phyloP scores from a whole-genome alignment of 2,888 invertebrate species.

The Scaptomyza parva region DNA sequence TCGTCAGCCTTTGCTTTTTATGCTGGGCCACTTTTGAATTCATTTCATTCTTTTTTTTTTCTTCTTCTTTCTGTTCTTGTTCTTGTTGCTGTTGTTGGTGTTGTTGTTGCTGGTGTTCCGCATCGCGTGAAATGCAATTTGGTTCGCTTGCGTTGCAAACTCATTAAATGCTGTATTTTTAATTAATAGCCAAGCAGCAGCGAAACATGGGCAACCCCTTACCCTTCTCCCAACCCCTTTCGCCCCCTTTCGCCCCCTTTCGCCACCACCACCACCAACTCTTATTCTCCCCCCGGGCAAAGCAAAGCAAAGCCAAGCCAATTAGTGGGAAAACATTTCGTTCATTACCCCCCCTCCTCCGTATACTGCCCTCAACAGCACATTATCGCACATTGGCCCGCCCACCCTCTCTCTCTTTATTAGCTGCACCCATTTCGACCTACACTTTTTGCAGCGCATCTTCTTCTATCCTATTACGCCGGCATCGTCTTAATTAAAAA shows the following conservation, averaged over 20 bases:
- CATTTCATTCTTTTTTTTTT: too few relatives aligned
- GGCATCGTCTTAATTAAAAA: constrained; percentile 84
- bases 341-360: not conserved
- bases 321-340: constrained; percentile 77
- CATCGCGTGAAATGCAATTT: not conserved
- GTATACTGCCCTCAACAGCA: not conserved
- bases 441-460: constrained; percentile 81
- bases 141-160: constrained; percentile 8
- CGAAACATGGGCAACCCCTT: too few relatives aligned
- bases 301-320: constrained; percentile 61
- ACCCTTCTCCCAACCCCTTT: too few relatives aligned
- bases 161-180: constrained; percentile 54
- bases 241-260: not conserved
- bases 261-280: not conserved
- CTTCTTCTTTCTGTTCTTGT: not conserved
- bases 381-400: constrained; percentile 35
- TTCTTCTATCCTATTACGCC: constrained; percentile 84
- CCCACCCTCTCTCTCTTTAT: constrained; percentile 74
- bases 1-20: constrained; percentile 25
- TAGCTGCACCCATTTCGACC: constrained; percentile 83
- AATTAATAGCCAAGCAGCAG: constrained; percentile 51
- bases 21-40: not conserved
- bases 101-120: not conserved
- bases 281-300: too few relatives aligned
- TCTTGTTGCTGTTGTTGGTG: not conserved